These are phyloP conservation scores for Lophochroa leadbeateri DNA, from an alignment of 2,113 vertebrate genomes.

Conservation along the genomic window DNA sequence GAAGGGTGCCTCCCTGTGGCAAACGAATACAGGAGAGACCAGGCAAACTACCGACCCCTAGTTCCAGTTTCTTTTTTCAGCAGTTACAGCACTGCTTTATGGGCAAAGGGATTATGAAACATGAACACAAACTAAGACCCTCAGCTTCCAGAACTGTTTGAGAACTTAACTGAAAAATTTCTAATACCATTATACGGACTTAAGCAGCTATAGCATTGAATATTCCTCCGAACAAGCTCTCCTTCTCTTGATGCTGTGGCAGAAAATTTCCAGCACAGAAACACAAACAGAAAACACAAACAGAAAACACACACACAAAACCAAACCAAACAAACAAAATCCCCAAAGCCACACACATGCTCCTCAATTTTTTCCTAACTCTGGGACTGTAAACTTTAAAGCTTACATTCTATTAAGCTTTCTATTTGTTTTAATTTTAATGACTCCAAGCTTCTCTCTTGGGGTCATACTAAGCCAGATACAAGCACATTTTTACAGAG, in stretches of 20 bases:
- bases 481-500: neutral
- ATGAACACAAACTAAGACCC: neutral
- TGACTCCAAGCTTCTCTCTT: neutral
- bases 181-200: neutral
- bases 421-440: neutral
- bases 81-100: neutral
- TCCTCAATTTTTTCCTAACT: neutral
- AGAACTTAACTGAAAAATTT: neutral
- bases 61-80: neutral
- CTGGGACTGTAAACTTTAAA: neutral
- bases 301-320: accelerated
- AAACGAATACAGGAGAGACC: neutral
- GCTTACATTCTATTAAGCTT: neutral
- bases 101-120: neutral
- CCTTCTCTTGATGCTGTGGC: neutral
- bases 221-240: neutral
- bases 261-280: neutral
- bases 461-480: accelerated
- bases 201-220: neutral
- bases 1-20: neutral
- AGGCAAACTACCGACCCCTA: neutral
- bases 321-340: neutral
- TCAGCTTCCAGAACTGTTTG: neutral
- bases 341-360: neutral
- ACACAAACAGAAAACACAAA: neutral